Base-by-base conservation (phyloP, 2,797 vertebrate genomes). In the Liparis tanakae region DNA sequence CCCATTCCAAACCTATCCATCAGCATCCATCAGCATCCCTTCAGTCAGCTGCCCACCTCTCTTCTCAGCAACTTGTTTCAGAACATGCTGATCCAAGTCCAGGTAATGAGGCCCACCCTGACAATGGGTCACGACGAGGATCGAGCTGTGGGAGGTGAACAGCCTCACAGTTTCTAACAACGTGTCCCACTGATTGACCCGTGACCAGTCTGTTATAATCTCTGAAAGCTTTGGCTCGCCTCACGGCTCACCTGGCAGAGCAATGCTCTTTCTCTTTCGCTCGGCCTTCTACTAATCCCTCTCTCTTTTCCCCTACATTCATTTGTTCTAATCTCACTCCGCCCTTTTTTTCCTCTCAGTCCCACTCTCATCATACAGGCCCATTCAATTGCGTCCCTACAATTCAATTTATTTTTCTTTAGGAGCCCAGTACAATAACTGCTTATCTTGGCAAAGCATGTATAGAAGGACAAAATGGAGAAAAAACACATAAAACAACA, bases 361-460 rank as follows among this genome's bases (percentile, higher is more conserved):
- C 60, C 78, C 75, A 6, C 72, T 60, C 80, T 60, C 80, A 67
- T 81, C 76, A 61, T 61, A 66, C 74, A 79, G 55, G 18, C 72
- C 64, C 79, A 66, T 86, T 87, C 70, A 74, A 68, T 85, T 84
- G 37, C 67, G 83, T 53, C 80, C 69, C 74, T 17, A 62, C 83
- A 79, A 82, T 86, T 86, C 84, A 79, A 84, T 91, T 86, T 80
- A 50, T 87, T 90, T 77, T 90, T 33, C 72, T 81, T 71, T 75
- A 85, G 85, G 85, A 84, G 68, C 56, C 13, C 44, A 9, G 54
- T 61, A 70, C 65, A 63, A 69, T 60, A 89, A 85, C 89, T 82
- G 83, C 88, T 86, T 85, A 88, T 91, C 88, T 74, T 78, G 80
- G 70, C 77, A 55, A 78, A 79, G 78, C 82, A 89, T 82, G 75